A percentile compares a stretch with the other conserved stretches of the same genome.
phyloP scores from a whole-genome alignment of 1,140 invertebrate species.

The Zaprionus africanus region DNA sequence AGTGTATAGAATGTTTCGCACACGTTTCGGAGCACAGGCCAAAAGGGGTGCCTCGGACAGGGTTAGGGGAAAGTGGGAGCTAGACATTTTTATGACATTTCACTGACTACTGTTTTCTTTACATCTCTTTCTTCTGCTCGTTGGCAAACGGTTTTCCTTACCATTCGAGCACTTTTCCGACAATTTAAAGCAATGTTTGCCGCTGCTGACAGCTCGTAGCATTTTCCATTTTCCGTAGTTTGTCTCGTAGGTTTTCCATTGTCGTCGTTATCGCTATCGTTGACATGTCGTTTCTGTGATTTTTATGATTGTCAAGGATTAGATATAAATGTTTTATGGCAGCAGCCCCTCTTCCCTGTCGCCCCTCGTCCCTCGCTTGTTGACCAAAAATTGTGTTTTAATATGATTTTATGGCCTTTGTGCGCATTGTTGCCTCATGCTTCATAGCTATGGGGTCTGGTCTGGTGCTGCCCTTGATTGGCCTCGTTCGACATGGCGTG shows the following conservation, averaged over 20 bases:
- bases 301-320: conserved; percentile 84
- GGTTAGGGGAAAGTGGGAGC: conserved; percentile 26
- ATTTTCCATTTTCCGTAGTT: conserved; percentile 52
- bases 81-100: conserved; percentile 78
- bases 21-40: conserved; percentile 45
- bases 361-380: conserved; percentile 4
- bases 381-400: conserved; percentile 79
- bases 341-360: not conserved
- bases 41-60: not conserved
- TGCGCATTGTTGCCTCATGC: conserved; percentile 46
- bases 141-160: not conserved
- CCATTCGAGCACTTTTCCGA: conserved; percentile 69
- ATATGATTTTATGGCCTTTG: conserved; percentile 77
- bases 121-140: not conserved
- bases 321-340: conserved; percentile 83
- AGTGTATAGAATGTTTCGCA: conserved; percentile 59
- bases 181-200: conserved; percentile 76
- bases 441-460: conserved; percentile 29
- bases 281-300: conserved; percentile 73
- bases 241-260: conserved; percentile 21
- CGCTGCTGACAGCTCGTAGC: conserved; percentile 64
- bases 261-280: conserved; percentile 49
- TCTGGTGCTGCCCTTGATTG: conserved; percentile 42
- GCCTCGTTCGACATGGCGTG: conserved; percentile 55
- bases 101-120: conserved; percentile 67